These are phyloP conservation scores for Andrena trimmerana DNA, from an alignment of 2,888 invertebrate genomes.

Conservation along the genomic window DNA sequence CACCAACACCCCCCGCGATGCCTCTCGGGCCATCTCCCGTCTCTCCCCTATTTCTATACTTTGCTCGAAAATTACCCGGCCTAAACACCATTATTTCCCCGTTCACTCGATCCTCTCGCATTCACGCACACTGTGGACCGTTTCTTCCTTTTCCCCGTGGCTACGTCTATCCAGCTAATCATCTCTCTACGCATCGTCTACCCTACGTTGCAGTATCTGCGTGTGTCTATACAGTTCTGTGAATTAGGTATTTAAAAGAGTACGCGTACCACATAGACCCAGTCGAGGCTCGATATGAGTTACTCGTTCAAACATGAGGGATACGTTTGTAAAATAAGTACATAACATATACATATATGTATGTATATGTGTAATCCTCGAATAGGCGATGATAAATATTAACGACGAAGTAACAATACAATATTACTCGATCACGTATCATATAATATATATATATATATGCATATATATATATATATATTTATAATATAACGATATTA, in stretches of 20 bases:
- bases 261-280: constrained; percentile 62
- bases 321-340: constrained; percentile 64
- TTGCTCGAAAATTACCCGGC: neutral
- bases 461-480: constrained; percentile 32
- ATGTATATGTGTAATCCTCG: constrained; percentile 44
- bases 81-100: constrained; percentile 28
- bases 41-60: constrained; percentile 5
- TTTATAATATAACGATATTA: constrained; percentile 60
- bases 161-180: constrained; percentile 28
- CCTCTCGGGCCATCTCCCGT: constrained; percentile 10
- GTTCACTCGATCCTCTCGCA: constrained; percentile 55
- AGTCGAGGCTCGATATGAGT: constrained; percentile 58
- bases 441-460: constrained; percentile 48
- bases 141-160: constrained; percentile 18
- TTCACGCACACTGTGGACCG: constrained; percentile 41
- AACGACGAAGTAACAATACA: constrained; percentile 70
- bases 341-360: constrained; percentile 38
- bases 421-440: constrained; percentile 71
- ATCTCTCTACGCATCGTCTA: constrained; percentile 56
- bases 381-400: constrained; percentile 68
- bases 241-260: constrained; percentile 62
- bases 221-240: constrained; percentile 66
- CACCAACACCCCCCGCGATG: neutral
- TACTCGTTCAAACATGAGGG: constrained; percentile 38
- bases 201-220: constrained; percentile 53